Evolutionary conservation across 2,113 vertebrate species (phyloP).

Genomic region (Stegostoma tigrinum): DNA sequence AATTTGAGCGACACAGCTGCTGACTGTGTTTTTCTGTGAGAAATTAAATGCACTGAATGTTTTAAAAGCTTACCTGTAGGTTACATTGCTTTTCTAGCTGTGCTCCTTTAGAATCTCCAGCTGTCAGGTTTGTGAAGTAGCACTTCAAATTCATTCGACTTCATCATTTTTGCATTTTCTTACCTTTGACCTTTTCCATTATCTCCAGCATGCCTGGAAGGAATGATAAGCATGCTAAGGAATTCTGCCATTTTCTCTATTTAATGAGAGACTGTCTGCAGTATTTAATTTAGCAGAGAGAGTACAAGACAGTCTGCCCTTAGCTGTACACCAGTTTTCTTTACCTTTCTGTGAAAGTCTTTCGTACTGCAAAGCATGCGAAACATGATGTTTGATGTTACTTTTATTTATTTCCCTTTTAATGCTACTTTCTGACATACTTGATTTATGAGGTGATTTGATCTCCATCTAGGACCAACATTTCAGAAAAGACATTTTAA

Average conservation of each 20-base stretch:
- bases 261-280: neutral
- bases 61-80: constrained; percentile 25
- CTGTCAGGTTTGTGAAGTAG: constrained; percentile 16
- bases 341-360: neutral
- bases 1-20: constrained; percentile 14
- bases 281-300: neutral
- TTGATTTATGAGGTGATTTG: neutral
- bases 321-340: neutral
- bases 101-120: constrained; percentile 19
- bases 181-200: constrained; percentile 12
- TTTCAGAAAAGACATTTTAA: neutral
- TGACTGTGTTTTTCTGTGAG: neutral
- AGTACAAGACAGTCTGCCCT: neutral
- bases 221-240: neutral
- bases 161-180: neutral
- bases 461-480: neutral
- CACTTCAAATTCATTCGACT: constrained; percentile 2
- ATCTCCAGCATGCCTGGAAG: neutral
- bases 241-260: neutral
- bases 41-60: constrained; percentile 22
- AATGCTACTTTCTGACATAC: neutral
- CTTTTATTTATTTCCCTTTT: neutral
- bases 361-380: neutral
- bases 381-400: neutral
- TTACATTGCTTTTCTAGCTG: constrained; percentile 6